A percentile compares a stretch with the other conserved stretches of the same genome.
These are phyloP conservation scores for Phyto melanocephala DNA, from an alignment of 2,888 invertebrate species.

Conservation along the genomic window DNA sequence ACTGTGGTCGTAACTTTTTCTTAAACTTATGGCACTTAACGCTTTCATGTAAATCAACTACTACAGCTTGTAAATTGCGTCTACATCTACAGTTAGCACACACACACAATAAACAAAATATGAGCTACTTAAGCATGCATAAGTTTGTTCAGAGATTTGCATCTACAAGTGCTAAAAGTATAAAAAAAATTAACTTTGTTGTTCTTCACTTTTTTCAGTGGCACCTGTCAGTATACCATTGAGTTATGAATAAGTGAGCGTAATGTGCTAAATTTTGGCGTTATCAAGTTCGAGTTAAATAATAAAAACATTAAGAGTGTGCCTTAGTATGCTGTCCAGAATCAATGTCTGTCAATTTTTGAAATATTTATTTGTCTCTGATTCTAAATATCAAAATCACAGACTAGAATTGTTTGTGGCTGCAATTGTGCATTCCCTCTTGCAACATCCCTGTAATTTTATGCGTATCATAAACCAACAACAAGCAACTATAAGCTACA, in stretches of 20 bases:
- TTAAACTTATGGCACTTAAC: conserved; percentile 59
- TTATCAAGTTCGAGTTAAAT: conserved; percentile 23
- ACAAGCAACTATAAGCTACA: conserved; percentile 18
- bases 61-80: conserved; percentile 24
- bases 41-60: conserved; percentile 66
- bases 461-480: conserved; percentile 22
- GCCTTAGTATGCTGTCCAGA: not conserved
- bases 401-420: not conserved
- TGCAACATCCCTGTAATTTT: conserved; percentile 21
- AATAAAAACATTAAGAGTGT: not conserved
- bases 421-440: not conserved
- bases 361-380: conserved; percentile 5
- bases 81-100: not conserved
- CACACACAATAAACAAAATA: conserved; percentile 36
- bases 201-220: conserved; percentile 34
- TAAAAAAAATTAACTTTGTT: conserved; percentile 29
- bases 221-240: conserved; percentile 42
- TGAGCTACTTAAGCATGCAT: conserved; percentile 67
- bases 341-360: conserved; percentile 7
- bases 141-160: conserved; percentile 68
- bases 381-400: not conserved
- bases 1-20: conserved; percentile 48
- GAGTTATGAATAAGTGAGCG: not conserved
- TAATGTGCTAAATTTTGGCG: not conserved
- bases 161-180: conserved; percentile 66